Evolutionary conservation across 2,888 invertebrate genomes (phyloP), one percentile per base, ranked within the genome.

Genomic region (Microchrysa polita): DNA sequence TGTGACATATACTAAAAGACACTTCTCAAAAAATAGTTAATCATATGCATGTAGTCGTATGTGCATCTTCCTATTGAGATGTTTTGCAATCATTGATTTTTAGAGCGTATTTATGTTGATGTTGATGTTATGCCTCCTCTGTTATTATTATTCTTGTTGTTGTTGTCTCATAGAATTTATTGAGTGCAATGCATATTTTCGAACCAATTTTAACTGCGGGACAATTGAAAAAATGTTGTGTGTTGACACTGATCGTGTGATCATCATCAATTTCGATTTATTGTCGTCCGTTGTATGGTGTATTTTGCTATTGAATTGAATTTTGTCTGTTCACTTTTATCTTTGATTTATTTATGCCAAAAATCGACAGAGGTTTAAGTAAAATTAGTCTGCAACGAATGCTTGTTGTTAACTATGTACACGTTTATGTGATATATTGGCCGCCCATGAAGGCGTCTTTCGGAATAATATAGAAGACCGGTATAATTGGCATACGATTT

Each of bases 331-430:
- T 34, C 4, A 34, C 27, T 34, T 34, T 34, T 34, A 34, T 34
- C 27, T 34, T 34, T 67, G 53, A 42, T 42, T 67, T 67, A 67
- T 67, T 67, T 67, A 67, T 67, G 67, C 67, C 67, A 67, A 67
- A 67, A 67, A 67, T 53, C 67, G 67, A 67, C 67, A 67, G 67
- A 67, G 67, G 67, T 52, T 67, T 67, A 67, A 67, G 27, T 67
- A 27, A 67, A 67, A 67, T 67, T 67, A 67, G 67, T 67, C 2
- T 34, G 4, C n/a, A n/a, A n/a, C 67, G 53, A 67, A 67, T 67
- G 53, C 67, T 53, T n/a, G 27, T 22, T 67, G 52, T 53, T 27
- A 23, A 7, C 7, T 34, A n/a, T n/a, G n/a, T n/a, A 34, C 27
- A 34, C 27, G 27, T 34, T 34, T 34, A 40, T 27, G 10, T 63